Evolutionary conservation across 2,113 vertebrate genomes (phyloP), one percentile per base, ranked within the genome.

Genomic region (Oncorhynchus tshawytscha): DNA sequence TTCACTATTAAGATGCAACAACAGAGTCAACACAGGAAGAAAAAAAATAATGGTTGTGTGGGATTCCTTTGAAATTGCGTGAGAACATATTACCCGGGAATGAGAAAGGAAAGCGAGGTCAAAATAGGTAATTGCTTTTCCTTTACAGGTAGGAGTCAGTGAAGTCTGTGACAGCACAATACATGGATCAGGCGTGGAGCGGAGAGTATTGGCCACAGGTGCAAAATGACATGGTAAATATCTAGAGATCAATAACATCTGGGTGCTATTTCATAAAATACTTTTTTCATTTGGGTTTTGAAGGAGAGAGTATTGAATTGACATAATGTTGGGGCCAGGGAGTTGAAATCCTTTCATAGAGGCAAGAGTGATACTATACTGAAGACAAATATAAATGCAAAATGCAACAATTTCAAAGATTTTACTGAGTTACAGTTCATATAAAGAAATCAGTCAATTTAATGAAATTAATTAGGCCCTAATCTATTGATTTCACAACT

Each of bases 91-190:
- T 29, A 66, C 24, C 25, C 4, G 22, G 25, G 25, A 25, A 8
- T 8, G 64, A 27, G 11, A 12, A 27, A 66, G n/a, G 13, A 66
- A 66, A 66, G 25, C 25, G 22, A 29, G 64, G 64, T 66, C 64
- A 66, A 66, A 66, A 66, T 27, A 27, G 64, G 64, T 66, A 66
- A 66, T 66, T 29, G 64, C 64, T 66, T 66, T 29, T 66, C 64
- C 29, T 29, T 66, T 66, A 66, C 64, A 66, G 64, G 64, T n/a
- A 27, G 64, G 15, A 29, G 64, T 24, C 64, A 66, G 64, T 25
- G 24, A 27, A 29, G 64, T 25, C 13, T 24, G n/a, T 66, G 64
- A 66, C 64, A 66, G 64, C 64, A 66, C 24, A 66, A 66, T 66
- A 27, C 64, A 66, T 27, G 64, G 64, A 25, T 29, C 64, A 29